A percentile compares a stretch with the other conserved stretches of the same genome.
These are phyloP conservation scores for Erinaceus europaeus DNA, from an alignment of 2,113 vertebrate species.

Conservation along the genomic window DNA sequence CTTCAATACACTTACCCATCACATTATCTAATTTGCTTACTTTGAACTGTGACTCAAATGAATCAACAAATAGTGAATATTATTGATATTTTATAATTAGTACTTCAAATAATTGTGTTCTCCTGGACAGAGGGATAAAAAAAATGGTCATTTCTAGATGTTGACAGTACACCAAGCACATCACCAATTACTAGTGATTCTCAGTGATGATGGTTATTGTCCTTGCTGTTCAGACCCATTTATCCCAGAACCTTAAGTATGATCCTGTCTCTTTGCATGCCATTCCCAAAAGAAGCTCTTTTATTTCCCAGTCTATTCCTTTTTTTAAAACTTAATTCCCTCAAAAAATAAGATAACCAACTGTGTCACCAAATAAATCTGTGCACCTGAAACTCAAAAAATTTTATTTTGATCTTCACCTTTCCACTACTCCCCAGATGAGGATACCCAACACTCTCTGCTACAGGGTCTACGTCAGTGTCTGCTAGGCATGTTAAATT, in stretches of 20 bases:
- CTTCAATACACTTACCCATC: no score
- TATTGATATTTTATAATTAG: neutral
- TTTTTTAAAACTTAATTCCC: neutral
- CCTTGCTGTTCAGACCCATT: neutral
- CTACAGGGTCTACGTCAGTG: neutral
- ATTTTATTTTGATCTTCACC: neutral
- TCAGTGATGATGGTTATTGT: neutral
- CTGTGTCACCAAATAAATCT: neutral
- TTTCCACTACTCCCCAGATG: neutral
- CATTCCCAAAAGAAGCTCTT: neutral
- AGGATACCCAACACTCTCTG: neutral
- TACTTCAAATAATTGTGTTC: neutral
- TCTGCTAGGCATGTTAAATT: neutral
- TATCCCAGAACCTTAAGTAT: neutral
- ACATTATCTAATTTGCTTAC: no score
- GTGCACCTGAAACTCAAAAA: neutral
- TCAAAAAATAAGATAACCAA: neutral
- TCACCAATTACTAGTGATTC: neutral
- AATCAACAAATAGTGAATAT: neutral
- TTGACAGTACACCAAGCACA: neutral
- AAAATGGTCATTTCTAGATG: neutral
- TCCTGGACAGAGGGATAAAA: no score
- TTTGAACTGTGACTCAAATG: no score
- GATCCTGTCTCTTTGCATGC: neutral
- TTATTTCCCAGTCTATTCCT: neutral